phyloP scores from a whole-genome alignment of 2,888 invertebrate genomes.

The Malthinus flaveolus region DNA sequence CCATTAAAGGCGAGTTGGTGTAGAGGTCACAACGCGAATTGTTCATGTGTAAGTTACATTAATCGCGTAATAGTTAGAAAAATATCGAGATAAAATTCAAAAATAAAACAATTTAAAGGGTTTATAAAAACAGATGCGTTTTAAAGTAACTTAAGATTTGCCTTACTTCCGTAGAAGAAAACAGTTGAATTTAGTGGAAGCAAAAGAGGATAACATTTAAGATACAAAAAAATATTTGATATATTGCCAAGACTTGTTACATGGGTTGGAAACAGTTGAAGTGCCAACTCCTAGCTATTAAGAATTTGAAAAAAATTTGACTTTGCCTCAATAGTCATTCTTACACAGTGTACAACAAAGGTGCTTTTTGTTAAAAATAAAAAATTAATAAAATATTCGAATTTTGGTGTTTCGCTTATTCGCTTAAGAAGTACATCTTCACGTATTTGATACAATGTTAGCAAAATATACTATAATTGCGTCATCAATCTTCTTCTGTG shows the following conservation, averaged over 20 bases:
- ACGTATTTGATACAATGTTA: background rate
- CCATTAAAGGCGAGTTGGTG: background rate
- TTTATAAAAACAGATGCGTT: background rate
- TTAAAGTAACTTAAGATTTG: constrained; percentile 8
- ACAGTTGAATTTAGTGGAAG: constrained; percentile 25
- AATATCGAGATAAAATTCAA: constrained; percentile 1
- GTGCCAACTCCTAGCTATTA: constrained; percentile 29
- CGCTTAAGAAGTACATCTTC: constrained; percentile 1
- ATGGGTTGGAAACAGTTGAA: constrained; percentile 40
- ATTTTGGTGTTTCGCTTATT: constrained; percentile 9
- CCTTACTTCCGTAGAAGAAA: constrained; percentile 16
- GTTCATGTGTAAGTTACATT: constrained; percentile 4
- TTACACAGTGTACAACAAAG: too few relatives aligned
- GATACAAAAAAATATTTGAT: constrained; percentile 38
- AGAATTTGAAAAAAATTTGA: constrained; percentile 21
- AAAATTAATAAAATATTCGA: background rate
- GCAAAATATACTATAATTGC: background rate
- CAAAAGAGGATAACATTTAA: constrained; percentile 35
- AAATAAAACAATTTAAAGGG: background rate
- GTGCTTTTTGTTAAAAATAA: background rate
- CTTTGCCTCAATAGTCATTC: constrained; percentile 2
- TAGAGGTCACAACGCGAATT: constrained; percentile 3
- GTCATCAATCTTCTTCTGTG: too few relatives aligned
- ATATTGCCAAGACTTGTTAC: constrained; percentile 36
- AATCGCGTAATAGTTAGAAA: constrained; percentile 3